Conservation (phyloP, 2,113 vertebrate species). For the Acrocephalus kingi region DNA sequence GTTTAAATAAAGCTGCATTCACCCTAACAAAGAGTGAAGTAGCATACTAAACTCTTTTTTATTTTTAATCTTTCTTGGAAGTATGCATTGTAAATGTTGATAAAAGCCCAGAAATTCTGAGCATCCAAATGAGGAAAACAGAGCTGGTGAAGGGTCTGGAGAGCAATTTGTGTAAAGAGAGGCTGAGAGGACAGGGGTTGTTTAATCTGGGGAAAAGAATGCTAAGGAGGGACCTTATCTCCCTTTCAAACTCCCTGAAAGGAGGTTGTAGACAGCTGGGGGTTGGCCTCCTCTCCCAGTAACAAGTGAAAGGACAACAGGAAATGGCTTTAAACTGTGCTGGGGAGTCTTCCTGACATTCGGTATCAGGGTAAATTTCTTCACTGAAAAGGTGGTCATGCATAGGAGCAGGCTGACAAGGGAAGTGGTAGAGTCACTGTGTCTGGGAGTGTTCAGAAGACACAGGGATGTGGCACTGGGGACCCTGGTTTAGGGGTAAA, state of each 20-base stretch:
- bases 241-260: background rate
- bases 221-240: background rate
- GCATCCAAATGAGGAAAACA: background rate
- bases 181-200: background rate
- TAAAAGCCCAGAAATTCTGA: background rate
- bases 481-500: background rate
- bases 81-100: background rate
- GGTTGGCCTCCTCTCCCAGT: background rate
- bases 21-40: background rate
- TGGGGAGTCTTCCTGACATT: background rate
- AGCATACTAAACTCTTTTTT: background rate
- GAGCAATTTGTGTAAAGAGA: background rate
- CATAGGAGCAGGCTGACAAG: background rate
- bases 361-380: rapidly evolving
- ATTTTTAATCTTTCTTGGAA: background rate
- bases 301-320: background rate
- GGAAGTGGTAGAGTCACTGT: background rate
- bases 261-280: background rate
- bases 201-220: background rate
- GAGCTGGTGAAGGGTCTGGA: background rate
- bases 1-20: background rate
- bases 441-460: background rate
- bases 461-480: background rate
- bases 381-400: background rate
- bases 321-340: background rate